phyloP scores from a whole-genome alignment of 2,888 invertebrate genomes.

The Ectemnius continuus region DNA sequence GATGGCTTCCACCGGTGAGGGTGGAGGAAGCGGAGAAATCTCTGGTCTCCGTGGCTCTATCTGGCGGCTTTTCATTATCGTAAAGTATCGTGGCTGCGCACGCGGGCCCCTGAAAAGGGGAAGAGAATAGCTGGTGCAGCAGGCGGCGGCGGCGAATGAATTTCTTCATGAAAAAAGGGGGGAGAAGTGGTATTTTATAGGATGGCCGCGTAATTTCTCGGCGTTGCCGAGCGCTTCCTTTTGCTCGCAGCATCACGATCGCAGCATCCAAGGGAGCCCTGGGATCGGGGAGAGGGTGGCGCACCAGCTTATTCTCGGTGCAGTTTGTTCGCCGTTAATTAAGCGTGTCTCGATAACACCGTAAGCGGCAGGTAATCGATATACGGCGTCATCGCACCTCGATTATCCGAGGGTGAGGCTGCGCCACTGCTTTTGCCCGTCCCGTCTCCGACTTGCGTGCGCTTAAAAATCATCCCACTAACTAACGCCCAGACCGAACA shows the following conservation, averaged over 20 bases:
- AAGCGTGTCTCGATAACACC: constrained; percentile 58
- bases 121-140: constrained; percentile 35
- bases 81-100: constrained; percentile 27
- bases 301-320: constrained; percentile 41
- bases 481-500: too few relatives aligned
- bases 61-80: constrained; percentile 31
- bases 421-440: neutral
- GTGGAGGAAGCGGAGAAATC: constrained; percentile 21
- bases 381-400: constrained; percentile 51
- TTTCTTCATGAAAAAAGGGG: constrained; percentile 28
- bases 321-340: constrained; percentile 60
- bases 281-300: too few relatives aligned
- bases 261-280: constrained; percentile 18
- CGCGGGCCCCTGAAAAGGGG: constrained; percentile 32
- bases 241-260: constrained; percentile 42
- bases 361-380: constrained; percentile 58
- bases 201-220: constrained; percentile 47
- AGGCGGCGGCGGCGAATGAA: constrained; percentile 26
- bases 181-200: constrained; percentile 46
- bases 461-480: constrained; percentile 23
- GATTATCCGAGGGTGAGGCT: constrained; percentile 34
- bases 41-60: constrained; percentile 37
- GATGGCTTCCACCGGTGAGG: neutral
- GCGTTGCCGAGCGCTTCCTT: constrained; percentile 12
- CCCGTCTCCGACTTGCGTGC: constrained; percentile 26